phyloP scores from a whole-genome alignment of 1,140 invertebrate species.

The Limonius californicus region DNA sequence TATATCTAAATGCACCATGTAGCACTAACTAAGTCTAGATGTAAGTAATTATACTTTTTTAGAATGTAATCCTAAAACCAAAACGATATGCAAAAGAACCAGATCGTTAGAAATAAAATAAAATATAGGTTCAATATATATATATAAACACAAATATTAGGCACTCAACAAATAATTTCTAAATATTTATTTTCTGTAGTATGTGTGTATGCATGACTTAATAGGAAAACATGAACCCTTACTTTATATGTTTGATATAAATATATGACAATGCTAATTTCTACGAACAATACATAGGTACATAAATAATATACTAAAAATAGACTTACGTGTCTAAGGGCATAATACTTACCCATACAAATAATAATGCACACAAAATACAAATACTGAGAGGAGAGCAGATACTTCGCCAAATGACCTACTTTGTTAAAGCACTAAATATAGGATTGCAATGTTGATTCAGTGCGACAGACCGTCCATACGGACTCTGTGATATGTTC shows the following conservation, averaged over 20 bases:
- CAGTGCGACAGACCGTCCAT: slow-evolving; percentile 32
- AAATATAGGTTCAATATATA: slow-evolving; percentile 1
- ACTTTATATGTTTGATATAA: slow-evolving; percentile 37
- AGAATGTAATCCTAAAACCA: slow-evolving; percentile 6
- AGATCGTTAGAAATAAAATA: slow-evolving; percentile 22
- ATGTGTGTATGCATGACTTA: slow-evolving; percentile 26
- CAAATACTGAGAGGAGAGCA: slow-evolving; percentile 40
- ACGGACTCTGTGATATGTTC: slow-evolving; percentile 39
- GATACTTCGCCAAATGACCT: slow-evolving; percentile 7
- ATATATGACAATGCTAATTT: slow-evolving; percentile 40
- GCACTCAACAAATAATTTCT: slow-evolving; percentile 43
- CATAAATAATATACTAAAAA: slow-evolving; percentile 30
- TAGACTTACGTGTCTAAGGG: slow-evolving; percentile 30
- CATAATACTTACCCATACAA: slow-evolving; percentile 28
- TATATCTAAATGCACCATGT: slow-evolving; percentile 12
- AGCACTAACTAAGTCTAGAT: slow-evolving; percentile 9
- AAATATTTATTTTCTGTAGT: slow-evolving; percentile 15
- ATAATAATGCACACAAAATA: slow-evolving; percentile 40
- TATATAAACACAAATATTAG: slow-evolving; percentile 24
- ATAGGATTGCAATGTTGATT: slow-evolving; percentile 39
- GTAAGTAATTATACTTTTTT: slow-evolving; percentile 13
- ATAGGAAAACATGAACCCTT: slow-evolving; percentile 37
- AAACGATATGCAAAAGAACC: slow-evolving; percentile 10
- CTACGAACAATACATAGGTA: slow-evolving; percentile 33
- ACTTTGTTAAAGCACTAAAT: slow-evolving; percentile 37